phyloP scores from a whole-genome alignment of 92 coral and sea anemone genomes.

The Montipora capitata region DNA sequence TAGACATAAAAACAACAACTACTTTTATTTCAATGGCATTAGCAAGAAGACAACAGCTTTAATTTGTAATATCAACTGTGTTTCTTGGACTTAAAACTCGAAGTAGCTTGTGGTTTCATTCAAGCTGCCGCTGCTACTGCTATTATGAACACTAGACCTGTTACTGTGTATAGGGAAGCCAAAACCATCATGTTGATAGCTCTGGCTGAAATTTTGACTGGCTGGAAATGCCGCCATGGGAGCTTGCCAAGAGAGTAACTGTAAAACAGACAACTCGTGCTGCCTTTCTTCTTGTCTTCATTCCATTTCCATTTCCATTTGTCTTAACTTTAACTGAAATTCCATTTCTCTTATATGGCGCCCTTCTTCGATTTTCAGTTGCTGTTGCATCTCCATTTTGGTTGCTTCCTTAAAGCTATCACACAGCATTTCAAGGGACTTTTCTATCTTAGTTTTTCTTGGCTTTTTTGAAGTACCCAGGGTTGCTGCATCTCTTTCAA shows the following conservation, averaged over 20 bases:
- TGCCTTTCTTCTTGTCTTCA: conserved; percentile 38
- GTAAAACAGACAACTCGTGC: conserved; percentile 34
- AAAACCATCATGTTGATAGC: neutral
- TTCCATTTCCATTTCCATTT: conserved; percentile 26
- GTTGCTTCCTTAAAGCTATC: conserved; percentile 33
- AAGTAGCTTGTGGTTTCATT: conserved; percentile 1
- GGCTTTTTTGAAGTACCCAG: neutral
- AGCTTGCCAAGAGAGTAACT: neutral
- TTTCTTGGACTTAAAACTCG: neutral
- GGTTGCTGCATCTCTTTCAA: neutral
- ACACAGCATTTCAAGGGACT: conserved; percentile 46
- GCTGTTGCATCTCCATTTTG: conserved; percentile 4
- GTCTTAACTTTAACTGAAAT: conserved; percentile 20
- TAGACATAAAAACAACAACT: neutral
- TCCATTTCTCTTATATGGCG: conserved; percentile 9
- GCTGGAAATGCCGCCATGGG: neutral
- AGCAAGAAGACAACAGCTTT: neutral
- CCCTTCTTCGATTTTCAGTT: neutral
- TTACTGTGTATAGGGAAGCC: neutral
- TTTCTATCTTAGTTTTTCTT: conserved; percentile 52
- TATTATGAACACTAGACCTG: neutral
- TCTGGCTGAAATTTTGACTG: neutral
- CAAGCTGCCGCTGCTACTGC: conserved; percentile 4
- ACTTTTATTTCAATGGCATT: conserved; percentile 1
- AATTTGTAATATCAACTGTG: neutral